Evolutionary conservation across 2,797 vertebrate species (phyloP).

Genomic region (Prunella strophiata): DNA sequence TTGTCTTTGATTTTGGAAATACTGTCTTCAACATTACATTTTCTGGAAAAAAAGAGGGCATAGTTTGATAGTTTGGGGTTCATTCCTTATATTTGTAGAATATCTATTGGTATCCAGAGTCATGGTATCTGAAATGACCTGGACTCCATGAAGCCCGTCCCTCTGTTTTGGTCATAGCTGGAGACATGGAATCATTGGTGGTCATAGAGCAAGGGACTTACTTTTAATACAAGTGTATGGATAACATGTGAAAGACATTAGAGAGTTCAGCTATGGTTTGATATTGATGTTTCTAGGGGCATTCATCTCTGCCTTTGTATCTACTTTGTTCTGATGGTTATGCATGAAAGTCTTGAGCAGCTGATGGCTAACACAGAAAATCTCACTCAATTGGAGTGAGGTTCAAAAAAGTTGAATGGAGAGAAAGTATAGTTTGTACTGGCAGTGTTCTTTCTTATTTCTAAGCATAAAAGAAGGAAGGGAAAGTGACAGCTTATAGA

Average conservation of each 20-base stretch:
- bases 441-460: neutral
- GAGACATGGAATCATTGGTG: neutral
- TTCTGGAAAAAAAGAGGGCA: neutral
- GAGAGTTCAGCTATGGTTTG: neutral
- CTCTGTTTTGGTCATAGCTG: neutral
- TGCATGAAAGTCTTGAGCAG: neutral
- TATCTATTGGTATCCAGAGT: neutral
- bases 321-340: neutral
- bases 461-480: neutral
- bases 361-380: neutral
- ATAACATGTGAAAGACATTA: neutral
- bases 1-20: slow-evolving; percentile 5
- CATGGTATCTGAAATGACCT: neutral
- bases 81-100: neutral
- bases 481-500: neutral
- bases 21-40: neutral
- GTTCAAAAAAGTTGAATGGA: neutral
- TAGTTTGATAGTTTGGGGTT: neutral
- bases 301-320: neutral
- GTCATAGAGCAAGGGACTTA: neutral
- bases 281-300: neutral
- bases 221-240: neutral
- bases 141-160: neutral
- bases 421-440: neutral
- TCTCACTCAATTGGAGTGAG: neutral